Evolutionary conservation across 2,888 invertebrate genomes (phyloP), one percentile per base, ranked within the genome.

Genomic region (Phortica magna): DNA sequence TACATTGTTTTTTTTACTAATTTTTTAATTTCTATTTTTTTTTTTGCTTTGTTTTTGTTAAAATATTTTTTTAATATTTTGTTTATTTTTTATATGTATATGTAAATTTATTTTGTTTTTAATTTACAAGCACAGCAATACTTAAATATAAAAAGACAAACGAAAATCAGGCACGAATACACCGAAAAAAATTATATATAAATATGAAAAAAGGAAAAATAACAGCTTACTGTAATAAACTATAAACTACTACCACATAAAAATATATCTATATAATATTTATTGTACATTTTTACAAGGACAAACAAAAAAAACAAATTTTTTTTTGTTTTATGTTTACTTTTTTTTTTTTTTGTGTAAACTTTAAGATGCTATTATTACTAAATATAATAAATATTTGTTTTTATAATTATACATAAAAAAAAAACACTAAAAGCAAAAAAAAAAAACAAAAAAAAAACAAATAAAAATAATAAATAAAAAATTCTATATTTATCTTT

Each of bases 181-280:
- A 64, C 64, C 31, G 64, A 31, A 64, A 64, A 64, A 64, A 64
- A 31, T 31, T 31, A 64, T 22, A 22, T 64, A 31, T 10, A 31
- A 39, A 39, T 31, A 64, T 9, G 10, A 22, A 10, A 39, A 31
- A 64, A 17, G 9, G 4, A 64, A 64, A 64, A 55, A 39, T 22
- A 17, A 64, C 64, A 64, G 64, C 64, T 64, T 22, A 31, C 64
- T 64, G 64, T 64, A 64, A 64, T 64, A 64, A 64, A 64, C 10
- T 59, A 59, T 14, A 1, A 48, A 48, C 48, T 64, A 31, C 22
- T 64, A 64, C 22, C 31, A 22, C 39, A 31, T 64, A 39, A 22
- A 31, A 14, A 22, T 64, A 64, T 64, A 39, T 31, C 31, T 31
- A 39, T 39, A 39, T 31, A 64, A 31, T 64, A 64, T 64, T 64